A percentile compares a stretch with the other conserved stretches of the same genome.
These are phyloP conservation scores for Peromyscus melanophrys DNA, from an alignment of 2,797 vertebrate genomes.

Conservation along the genomic window DNA sequence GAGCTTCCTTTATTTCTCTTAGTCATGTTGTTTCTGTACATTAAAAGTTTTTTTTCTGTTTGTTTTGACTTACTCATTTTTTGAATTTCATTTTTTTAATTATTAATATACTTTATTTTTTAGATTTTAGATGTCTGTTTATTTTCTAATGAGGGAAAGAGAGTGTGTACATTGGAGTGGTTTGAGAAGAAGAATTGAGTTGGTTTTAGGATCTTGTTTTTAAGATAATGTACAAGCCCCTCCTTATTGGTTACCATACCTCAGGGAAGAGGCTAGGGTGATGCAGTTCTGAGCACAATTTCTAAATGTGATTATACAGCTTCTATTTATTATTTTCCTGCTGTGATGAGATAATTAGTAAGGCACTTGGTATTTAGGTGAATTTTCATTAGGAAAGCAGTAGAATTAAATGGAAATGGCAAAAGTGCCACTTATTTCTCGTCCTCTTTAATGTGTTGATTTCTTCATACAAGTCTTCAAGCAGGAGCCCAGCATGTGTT, in stretches of 20 bases:
- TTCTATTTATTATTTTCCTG: conserved; percentile 79
- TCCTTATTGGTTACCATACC: conserved; percentile 20
- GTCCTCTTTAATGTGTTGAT: conserved; percentile 77
- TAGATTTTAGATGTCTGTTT: neutral
- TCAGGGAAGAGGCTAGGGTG: conserved; percentile 36
- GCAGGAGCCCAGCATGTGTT: conserved; percentile 67
- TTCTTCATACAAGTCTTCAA: conserved; percentile 65
- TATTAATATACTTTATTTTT: neutral
- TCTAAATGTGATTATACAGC: conserved; percentile 75
- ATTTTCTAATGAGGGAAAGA: neutral
- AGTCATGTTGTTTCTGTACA: neutral
- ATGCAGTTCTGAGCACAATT: conserved; percentile 47
- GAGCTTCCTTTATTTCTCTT: conserved; percentile 33
- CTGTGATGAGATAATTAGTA: conserved; percentile 82
- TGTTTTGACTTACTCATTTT: neutral
- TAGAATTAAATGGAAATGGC: conserved; percentile 80
- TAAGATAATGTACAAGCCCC: neutral
- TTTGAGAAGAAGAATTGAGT: neutral
- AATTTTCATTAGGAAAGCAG: conserved; percentile 83
- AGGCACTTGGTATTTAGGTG: conserved; percentile 76
- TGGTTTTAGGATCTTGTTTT: conserved; percentile 30
- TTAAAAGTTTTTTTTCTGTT: neutral
- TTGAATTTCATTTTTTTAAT: neutral
- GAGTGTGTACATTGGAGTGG: neutral
- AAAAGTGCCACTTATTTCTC: conserved; percentile 70